Base-by-base conservation (phyloP, 2,113 vertebrate genomes). In the Caretta caretta region DNA sequence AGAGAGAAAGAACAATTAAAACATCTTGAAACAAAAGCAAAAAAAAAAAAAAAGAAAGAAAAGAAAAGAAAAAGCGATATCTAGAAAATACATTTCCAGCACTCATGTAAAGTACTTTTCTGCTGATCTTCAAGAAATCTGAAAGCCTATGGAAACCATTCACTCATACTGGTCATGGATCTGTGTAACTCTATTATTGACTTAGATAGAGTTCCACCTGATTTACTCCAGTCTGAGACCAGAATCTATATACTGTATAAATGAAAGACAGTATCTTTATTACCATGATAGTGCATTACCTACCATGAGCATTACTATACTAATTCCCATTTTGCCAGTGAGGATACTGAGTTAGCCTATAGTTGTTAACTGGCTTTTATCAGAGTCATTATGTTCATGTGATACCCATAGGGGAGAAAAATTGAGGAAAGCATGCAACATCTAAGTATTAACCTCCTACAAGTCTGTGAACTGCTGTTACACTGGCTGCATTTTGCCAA, bases 1-100 rank as follows among this genome's bases (percentile, higher is more conserved):
- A 88, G 75, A 31, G 7, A 83, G 49, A 17, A 86, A 78, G 72
- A 90, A 51, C 17, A 80, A 87, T 87, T 81, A 42, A 57, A 91
- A 20, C 5, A 5, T 54, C 90, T 92, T 84, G 54, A 86, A 88
- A 56, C 14, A 48, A 91, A 59, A 54, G 35, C 22, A 95, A 79
- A 65, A 83, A 87, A 57, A 42, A 42, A 42, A 42, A 4, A 42
- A 42, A 95, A 79, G 57, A 83, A 57, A 19, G 42, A 90, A 53
- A 56, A 42, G 42, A 42, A 42, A 42, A 42, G 42, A 90, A 96
- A 78, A 57, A 57, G 89, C 13, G 1, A 17, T 83, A 25, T 56
- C 38, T 79, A 27, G 46, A 80, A 95, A 94, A 84, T 42, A 38
- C 0, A 4, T 17, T 80, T 51, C 85, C 51, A 48, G 29, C 35